phyloP scores from a whole-genome alignment of 2,797 vertebrate species.

The Parotocinclus haroldoi region DNA sequence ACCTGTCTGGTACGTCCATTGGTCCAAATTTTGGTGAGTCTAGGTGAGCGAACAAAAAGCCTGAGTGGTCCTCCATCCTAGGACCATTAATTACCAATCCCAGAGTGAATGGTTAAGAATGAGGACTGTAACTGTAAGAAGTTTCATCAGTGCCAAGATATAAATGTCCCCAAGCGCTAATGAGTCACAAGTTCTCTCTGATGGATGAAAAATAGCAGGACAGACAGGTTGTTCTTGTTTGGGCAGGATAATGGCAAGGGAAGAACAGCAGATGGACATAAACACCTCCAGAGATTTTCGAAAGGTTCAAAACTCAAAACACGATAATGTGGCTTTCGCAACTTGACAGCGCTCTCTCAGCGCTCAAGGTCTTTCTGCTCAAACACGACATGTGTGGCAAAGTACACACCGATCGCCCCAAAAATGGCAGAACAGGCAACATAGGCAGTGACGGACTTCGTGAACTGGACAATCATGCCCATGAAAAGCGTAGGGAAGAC shows the following conservation, averaged over 20 bases:
- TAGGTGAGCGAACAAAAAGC: neutral
- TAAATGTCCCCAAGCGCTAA: no score
- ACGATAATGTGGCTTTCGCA: constrained; percentile 3
- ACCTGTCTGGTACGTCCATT: constrained; percentile 27
- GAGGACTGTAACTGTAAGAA: no score
- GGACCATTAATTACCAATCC: no score
- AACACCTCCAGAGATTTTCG: no score
- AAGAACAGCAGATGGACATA: constrained; percentile 6
- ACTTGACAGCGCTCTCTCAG: constrained; percentile 39
- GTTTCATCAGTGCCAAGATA: no score
- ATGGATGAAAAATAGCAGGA: neutral
- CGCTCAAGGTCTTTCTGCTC: constrained; percentile 74
- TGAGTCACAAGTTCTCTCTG: no score
- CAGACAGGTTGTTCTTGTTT: constrained; percentile 15
- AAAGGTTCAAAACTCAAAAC: no score
- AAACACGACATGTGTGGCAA: constrained; percentile 70
- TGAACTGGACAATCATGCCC: constrained; percentile 77
- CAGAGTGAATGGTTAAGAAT: no score
- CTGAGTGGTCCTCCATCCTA: no score
- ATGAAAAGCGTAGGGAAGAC: constrained; percentile 78
- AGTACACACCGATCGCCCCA: constrained; percentile 69
- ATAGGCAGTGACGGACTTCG: constrained; percentile 75
- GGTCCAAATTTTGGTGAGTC: constrained; percentile 30
- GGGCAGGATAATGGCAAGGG: neutral
- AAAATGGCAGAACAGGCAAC: constrained; percentile 73